Conservation (phyloP, 2,888 invertebrate genomes). For the Biston stratarius region DNA sequence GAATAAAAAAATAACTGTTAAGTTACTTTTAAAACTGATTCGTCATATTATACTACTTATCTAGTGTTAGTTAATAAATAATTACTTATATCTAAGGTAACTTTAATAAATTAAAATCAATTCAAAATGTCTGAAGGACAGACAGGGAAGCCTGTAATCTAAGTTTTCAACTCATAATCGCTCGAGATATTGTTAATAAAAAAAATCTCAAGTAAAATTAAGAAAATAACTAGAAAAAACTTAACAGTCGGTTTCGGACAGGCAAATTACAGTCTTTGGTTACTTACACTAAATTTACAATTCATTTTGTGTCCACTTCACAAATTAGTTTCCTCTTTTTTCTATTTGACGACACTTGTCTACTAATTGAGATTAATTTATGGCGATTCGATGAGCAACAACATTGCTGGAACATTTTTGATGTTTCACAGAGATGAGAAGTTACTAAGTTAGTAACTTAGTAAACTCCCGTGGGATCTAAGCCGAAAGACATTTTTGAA, state of each 20-base stretch:
- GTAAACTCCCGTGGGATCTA: conserved; percentile 76
- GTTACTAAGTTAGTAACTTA: conserved; percentile 47
- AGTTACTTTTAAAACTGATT: conserved; percentile 51
- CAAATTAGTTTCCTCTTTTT: conserved; percentile 71
- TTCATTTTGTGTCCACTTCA: conserved; percentile 45
- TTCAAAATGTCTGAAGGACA: conserved; percentile 59
- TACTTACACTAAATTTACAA: conserved; percentile 72
- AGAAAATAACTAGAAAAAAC: conserved; percentile 30
- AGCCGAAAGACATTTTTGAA: conserved; percentile 64
- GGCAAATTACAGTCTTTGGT: conserved; percentile 84
- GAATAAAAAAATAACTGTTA: conserved; percentile 38
- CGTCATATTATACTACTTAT: conserved; percentile 62
- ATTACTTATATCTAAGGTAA: conserved; percentile 81
- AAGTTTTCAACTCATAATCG: conserved; percentile 6
- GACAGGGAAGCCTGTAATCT: conserved; percentile 54
- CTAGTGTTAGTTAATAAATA: conserved; percentile 81
- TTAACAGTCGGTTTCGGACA: conserved; percentile 55
- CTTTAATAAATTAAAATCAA: conserved; percentile 81
- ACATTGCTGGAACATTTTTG: conserved; percentile 59
- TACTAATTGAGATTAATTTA: conserved; percentile 73
- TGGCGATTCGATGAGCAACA: conserved; percentile 67
- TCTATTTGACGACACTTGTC: conserved; percentile 77
- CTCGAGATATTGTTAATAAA: conserved; percentile 6
- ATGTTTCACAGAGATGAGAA: conserved; percentile 32
- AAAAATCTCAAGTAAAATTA: conserved; percentile 7